Percentiles rank a stretch among this genome's conserved stretches.
Conservation (phyloP, 2,113 vertebrate genomes). For the Sylvicapra grimmia region DNA sequence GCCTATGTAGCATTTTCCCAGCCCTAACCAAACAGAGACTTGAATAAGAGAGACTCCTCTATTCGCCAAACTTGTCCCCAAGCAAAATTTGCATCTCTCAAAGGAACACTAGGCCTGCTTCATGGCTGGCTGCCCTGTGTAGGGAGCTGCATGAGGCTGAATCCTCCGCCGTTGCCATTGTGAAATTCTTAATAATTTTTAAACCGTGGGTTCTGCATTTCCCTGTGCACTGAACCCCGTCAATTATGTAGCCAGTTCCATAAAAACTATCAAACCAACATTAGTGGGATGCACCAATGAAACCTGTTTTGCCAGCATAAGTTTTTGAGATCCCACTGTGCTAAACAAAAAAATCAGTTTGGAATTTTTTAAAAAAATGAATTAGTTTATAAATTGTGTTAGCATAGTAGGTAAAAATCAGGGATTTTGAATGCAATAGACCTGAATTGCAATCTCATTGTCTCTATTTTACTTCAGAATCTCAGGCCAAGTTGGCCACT, state of each 20-base stretch:
- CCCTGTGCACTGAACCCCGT: background rate
- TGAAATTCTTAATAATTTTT: background rate
- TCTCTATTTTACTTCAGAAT: background rate
- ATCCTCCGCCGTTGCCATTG: background rate
- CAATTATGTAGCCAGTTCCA: background rate
- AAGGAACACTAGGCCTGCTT: background rate
- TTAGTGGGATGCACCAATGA: background rate
- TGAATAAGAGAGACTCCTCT: background rate
- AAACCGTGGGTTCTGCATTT: background rate
- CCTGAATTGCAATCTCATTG: background rate
- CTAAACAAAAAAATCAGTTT: background rate
- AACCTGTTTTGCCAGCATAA: background rate
- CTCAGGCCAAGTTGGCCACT: background rate
- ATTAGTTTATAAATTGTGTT: background rate
- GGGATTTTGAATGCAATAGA: background rate
- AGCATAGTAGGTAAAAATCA: background rate
- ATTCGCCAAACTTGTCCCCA: background rate
- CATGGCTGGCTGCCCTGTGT: rapidly evolving
- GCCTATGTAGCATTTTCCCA: background rate
- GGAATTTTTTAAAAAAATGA: background rate
- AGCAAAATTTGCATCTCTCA: background rate
- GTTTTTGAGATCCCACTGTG: background rate
- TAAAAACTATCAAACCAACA: background rate
- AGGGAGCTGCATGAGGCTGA: background rate
- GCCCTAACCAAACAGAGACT: background rate